Base-by-base conservation (phyloP, 2,888 invertebrate genomes). In the Amphiduros pacificus region DNA sequence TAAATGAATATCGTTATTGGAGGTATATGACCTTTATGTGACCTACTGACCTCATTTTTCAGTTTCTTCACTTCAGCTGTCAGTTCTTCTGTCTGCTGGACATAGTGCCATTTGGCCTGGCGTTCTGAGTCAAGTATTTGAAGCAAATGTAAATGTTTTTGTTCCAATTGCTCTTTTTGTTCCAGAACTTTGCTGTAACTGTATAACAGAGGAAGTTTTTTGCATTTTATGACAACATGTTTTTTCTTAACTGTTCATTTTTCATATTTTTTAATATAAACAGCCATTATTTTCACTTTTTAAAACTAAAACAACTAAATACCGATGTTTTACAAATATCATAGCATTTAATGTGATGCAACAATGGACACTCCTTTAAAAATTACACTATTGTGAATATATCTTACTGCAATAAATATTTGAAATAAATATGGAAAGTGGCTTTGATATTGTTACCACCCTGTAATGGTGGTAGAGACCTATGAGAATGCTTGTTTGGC, bases 41-140 rank as follows among this genome's bases (percentile, higher is more conserved):
- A n/a, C 36, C 26, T 28, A 52, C 58, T 64, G 82, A 94, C 93
- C 89, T 94, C 94, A 1, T 90, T 88, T 71, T 93, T 86, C 1
- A 94, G 86, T 79, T 93, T 93, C 83, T 93, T 93, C 66, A 94
- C 92, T 83, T 94, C 94, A 1, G 88, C 87, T 31, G 89, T 87
- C n/a, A 94, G 87, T 74, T 94, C 94, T 74, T 94, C 94, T 74
- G 93, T 93, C 81, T 94, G 93, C 79, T 92, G 92, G 0, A 92
- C 91, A 82, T 93, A 94, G 83, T 93, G 93, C 91, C 93, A 93
- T 76, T 94, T 92, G 0, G 93, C 92, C 1, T 93, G 93, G 75
- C 93, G 88, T 84, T 94, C 94, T 69, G 92, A 93, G 83, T 94
- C 94, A 58, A 94, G 90, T 64, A 94, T 92, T 71, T 85, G 85